Evolutionary conservation across 2,113 vertebrate species (phyloP).

Genomic region (Eulemur macaco): DNA sequence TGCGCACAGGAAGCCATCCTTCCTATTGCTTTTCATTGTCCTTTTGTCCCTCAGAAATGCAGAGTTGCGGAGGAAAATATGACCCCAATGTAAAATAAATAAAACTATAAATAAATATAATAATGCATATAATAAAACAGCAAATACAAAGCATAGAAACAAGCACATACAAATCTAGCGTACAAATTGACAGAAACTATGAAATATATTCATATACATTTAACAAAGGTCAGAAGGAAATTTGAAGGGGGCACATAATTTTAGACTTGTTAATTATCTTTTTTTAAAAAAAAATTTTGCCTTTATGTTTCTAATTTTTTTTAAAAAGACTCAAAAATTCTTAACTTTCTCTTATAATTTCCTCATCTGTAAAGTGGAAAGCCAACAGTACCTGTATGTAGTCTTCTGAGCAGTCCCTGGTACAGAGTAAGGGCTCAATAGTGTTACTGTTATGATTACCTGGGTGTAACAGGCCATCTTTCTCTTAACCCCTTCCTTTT

Average conservation of each 20-base stretch:
- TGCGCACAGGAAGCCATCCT: background rate
- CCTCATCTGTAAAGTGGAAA: background rate
- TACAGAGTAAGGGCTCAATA: background rate
- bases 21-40: background rate
- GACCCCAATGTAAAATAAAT: background rate
- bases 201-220: background rate
- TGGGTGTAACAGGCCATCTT: background rate
- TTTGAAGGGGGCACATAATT: background rate
- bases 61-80: background rate
- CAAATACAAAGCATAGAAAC: background rate
- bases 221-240: background rate
- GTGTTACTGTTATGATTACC: background rate
- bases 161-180: background rate
- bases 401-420: background rate
- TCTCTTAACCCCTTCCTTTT: background rate
- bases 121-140: background rate
- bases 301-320: background rate
- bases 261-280: slow-evolving; percentile 17
- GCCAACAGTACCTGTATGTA: accelerated
- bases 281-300: background rate
- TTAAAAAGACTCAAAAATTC: background rate
- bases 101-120: background rate
- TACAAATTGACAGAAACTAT: background rate
- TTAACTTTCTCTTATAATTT: background rate
- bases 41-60: background rate